These are phyloP conservation scores for Sorex maritimensis DNA, from an alignment of 2,797 vertebrate genomes.

Conservation along the genomic window DNA sequence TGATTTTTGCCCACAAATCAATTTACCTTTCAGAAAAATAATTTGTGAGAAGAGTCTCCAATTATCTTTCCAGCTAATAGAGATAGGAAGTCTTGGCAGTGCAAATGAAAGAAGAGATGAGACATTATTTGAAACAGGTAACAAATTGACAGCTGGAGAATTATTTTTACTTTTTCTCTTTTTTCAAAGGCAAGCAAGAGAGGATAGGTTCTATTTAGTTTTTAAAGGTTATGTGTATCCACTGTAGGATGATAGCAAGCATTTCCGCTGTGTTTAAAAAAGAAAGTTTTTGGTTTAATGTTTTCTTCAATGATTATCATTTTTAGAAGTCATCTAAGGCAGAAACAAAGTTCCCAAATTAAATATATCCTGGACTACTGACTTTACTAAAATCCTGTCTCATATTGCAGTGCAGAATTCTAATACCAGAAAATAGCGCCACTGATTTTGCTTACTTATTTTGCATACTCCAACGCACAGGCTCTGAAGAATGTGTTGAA, in stretches of 20 bases:
- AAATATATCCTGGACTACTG: not conserved
- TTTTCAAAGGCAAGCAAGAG: not conserved
- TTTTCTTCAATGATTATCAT: constrained; percentile 49
- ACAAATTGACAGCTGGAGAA: constrained; percentile 8
- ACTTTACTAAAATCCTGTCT: not conserved
- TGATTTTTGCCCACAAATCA: constrained; percentile 20
- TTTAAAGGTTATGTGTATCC: not conserved
- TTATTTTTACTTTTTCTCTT: not conserved
- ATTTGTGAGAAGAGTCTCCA: constrained; percentile 10
- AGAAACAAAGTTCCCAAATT: constrained; percentile 19
- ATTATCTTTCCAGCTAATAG: not conserved
- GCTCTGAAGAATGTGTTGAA: not conserved
- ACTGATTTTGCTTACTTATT: constrained; percentile 2
- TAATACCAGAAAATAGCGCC: not conserved
- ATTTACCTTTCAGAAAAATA: constrained; percentile 42
- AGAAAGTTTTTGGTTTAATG: not conserved
- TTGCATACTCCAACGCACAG: constrained; percentile 19
- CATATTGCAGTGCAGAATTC: not conserved
- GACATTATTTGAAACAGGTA: not conserved
- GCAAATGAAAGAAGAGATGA: constrained; percentile 33
- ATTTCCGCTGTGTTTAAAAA: not conserved
- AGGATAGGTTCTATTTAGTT: not conserved
- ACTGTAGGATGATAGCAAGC: not conserved
- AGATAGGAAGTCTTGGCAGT: not conserved
- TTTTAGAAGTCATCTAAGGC: constrained; percentile 35